Conservation (phyloP, 2,113 vertebrate genomes). For the Phoenicopterus ruber region DNA sequence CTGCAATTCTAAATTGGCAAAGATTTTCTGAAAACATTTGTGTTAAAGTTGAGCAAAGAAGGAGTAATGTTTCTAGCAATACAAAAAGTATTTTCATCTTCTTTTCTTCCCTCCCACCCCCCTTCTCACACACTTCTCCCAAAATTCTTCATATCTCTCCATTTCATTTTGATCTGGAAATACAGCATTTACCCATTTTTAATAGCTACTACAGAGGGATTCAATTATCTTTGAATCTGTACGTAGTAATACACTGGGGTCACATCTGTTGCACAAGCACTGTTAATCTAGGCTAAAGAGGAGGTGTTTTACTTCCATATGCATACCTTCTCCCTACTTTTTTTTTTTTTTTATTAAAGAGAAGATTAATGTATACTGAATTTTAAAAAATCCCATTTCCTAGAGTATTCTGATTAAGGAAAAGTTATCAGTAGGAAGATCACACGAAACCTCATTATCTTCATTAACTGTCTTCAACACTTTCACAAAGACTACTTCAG, state of each 20-base stretch:
- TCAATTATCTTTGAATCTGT: conserved; percentile 31
- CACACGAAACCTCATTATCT: background rate
- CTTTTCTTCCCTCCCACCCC: background rate
- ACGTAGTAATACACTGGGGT: background rate
- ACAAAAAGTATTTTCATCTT: background rate
- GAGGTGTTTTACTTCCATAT: background rate
- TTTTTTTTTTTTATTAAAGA: background rate
- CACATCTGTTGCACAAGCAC: conserved; percentile 45
- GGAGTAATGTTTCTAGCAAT: background rate
- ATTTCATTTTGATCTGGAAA: conserved; percentile 7
- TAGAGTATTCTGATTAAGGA: background rate
- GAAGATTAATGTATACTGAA: background rate
- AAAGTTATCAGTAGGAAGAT: background rate
- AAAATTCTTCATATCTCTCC: background rate
- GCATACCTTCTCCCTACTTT: background rate
- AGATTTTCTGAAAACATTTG: background rate
- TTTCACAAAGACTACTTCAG: background rate
- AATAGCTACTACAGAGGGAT: conserved; percentile 33
- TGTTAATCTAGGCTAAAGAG: conserved; percentile 24
- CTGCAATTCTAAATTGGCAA: background rate
- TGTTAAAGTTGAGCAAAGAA: background rate
- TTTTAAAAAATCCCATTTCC: background rate
- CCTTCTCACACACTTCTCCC: background rate
- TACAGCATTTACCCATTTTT: background rate
- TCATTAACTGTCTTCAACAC: background rate